Conservation (phyloP, 2,888 invertebrate species). For the Ophioninae sp. region DNA sequence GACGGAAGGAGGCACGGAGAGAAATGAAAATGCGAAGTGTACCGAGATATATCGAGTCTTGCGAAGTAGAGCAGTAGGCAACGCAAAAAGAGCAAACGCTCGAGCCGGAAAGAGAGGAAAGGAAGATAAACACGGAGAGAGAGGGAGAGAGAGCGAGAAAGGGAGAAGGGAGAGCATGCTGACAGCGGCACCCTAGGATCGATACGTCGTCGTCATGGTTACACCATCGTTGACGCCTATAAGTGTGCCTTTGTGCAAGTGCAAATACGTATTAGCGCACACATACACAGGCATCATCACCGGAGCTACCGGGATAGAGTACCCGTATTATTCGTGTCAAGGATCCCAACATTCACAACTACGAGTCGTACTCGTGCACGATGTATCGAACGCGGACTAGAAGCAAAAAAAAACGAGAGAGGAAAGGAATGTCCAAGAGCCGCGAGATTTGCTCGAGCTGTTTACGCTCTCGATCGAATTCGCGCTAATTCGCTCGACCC, state of each 20-base stretch:
- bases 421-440: neutral
- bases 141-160: slow-evolving; percentile 29
- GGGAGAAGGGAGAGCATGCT: slow-evolving; percentile 47
- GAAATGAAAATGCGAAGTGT: slow-evolving; percentile 10
- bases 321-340: slow-evolving; percentile 59
- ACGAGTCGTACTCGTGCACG: slow-evolving; percentile 18
- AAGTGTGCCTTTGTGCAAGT: neutral
- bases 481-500: neutral
- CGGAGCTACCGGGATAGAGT: slow-evolving; percentile 7
- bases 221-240: slow-evolving; percentile 58
- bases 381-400: neutral
- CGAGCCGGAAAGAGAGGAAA: slow-evolving; percentile 40
- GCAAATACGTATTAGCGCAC: neutral
- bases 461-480: slow-evolving; percentile 4
- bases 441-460: neutral
- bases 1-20: slow-evolving; percentile 4
- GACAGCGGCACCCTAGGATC: slow-evolving; percentile 61
- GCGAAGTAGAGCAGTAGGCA: slow-evolving; percentile 46
- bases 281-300: slow-evolving; percentile 6
- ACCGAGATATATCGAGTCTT: slow-evolving; percentile 8
- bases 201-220: slow-evolving; percentile 65
- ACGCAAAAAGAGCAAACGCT: slow-evolving; percentile 46
- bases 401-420: neutral
- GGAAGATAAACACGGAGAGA: slow-evolving; percentile 33
- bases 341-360: slow-evolving; percentile 55